These are phyloP conservation scores for Leptopilina drosophilae DNA, from an alignment of 2,888 invertebrate genomes.

Conservation along the genomic window DNA sequence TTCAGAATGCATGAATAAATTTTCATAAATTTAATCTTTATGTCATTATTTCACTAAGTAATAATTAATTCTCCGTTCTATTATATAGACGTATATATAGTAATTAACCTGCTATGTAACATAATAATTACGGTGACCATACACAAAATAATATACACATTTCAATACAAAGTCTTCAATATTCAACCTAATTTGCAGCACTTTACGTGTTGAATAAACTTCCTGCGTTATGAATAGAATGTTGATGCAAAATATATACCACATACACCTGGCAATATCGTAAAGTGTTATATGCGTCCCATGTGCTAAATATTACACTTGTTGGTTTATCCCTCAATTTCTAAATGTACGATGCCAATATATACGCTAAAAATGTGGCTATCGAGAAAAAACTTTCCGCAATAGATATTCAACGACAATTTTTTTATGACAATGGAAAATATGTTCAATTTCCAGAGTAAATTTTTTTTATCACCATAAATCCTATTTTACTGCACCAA, in stretches of 20 bases:
- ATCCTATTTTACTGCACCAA: no score
- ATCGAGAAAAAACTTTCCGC: neutral
- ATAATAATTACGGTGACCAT: no score
- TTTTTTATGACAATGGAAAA: conserved; percentile 16
- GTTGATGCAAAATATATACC: neutral
- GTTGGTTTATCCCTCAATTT: conserved; percentile 1
- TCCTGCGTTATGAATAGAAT: conserved; percentile 1
- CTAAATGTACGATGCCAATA: neutral
- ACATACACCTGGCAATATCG: conserved; percentile 7
- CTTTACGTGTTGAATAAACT: neutral
- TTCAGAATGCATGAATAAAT: neutral
- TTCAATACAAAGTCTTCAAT: no score
- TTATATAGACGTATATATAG: neutral
- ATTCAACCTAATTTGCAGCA: no score
- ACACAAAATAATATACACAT: no score
- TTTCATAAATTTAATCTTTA: neutral
- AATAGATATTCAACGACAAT: neutral
- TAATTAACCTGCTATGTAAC: no score
- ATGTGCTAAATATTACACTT: conserved; percentile 7
- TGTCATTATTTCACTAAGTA: neutral
- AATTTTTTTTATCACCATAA: no score
- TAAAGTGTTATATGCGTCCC: neutral
- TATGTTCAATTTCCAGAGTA: neutral
- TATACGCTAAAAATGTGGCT: neutral
- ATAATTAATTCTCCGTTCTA: neutral